A percentile compares a stretch with the other conserved stretches of the same genome.
Conservation (phyloP, 2,888 invertebrate genomes). For the Bellardia pandia region DNA sequence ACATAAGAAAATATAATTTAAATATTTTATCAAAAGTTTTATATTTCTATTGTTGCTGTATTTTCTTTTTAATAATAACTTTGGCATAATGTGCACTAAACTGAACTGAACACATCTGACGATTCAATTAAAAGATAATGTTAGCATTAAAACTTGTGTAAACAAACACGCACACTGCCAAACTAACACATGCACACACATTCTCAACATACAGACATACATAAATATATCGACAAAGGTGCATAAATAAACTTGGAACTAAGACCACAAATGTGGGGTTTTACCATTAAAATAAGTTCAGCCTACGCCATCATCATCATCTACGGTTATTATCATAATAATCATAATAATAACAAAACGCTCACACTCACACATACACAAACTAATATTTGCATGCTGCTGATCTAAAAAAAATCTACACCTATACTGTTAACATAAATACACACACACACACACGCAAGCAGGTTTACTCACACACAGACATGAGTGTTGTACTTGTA, state of each 20-base stretch:
- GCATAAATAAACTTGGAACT: conserved; percentile 43
- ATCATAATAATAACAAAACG: conserved; percentile 24
- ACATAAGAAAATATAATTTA: conserved; percentile 28
- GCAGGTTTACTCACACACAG: background rate
- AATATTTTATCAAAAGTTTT: conserved; percentile 60
- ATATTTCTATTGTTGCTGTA: conserved; percentile 28
- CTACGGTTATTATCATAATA: conserved; percentile 46
- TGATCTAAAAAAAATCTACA: background rate
- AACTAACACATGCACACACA: background rate
- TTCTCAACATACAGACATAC: background rate
- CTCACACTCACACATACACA: background rate
- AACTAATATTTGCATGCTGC: background rate
- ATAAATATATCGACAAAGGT: conserved; percentile 21
- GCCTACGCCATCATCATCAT: conserved; percentile 25
- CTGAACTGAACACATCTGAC: conserved; percentile 41
- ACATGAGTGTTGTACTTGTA: background rate
- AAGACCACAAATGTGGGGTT: conserved; percentile 30
- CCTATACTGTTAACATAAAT: conserved; percentile 2
- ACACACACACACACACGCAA: background rate
- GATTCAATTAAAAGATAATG: conserved; percentile 73
- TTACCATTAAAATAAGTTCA: conserved; percentile 49
- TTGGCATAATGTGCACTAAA: conserved; percentile 36
- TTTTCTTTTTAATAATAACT: conserved; percentile 19
- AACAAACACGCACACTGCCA: conserved; percentile 3
- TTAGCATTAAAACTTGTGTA: conserved; percentile 46